Conservation (phyloP, 2,888 invertebrate genomes). For the Toxonevra muliebris region DNA sequence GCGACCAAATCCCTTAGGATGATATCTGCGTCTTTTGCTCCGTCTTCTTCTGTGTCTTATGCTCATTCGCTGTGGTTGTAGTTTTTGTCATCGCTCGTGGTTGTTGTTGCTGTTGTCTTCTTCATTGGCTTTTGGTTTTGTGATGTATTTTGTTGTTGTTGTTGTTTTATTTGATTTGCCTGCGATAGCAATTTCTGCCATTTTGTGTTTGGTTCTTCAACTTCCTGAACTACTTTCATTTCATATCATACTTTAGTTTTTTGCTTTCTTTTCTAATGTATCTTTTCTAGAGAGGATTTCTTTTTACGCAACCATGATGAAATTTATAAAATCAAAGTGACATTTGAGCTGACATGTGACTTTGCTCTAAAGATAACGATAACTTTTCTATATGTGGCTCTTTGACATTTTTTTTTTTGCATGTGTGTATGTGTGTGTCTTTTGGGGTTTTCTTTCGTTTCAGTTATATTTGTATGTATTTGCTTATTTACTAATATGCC, state of each 20-base stretch:
- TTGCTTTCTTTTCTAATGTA: not conserved
- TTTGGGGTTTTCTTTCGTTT: too few relatives aligned
- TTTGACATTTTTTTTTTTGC: too few relatives aligned
- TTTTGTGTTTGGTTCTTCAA: not conserved
- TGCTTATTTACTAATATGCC: too few relatives aligned
- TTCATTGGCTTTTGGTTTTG: conserved; percentile 1
- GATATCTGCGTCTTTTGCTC: not conserved
- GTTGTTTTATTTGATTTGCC: not conserved
- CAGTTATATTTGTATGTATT: too few relatives aligned
- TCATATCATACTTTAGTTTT: not conserved
- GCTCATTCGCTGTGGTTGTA: not conserved
- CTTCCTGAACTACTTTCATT: not conserved
- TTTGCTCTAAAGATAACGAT: not conserved
- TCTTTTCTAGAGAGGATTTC: too few relatives aligned
- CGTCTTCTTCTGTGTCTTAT: not conserved
- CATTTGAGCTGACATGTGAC: conserved; percentile 5
- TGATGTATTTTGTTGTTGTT: not conserved
- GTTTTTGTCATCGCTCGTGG: not conserved
- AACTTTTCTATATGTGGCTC: too few relatives aligned
- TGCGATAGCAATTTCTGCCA: not conserved
- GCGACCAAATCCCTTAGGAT: conserved; percentile 6
- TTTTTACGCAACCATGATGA: not conserved
- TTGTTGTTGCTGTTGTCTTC: not conserved
- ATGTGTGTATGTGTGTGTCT: too few relatives aligned
- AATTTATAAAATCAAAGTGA: conserved; percentile 5